Conservation (phyloP, 2,113 vertebrate species). For the Tursiops truncatus region DNA sequence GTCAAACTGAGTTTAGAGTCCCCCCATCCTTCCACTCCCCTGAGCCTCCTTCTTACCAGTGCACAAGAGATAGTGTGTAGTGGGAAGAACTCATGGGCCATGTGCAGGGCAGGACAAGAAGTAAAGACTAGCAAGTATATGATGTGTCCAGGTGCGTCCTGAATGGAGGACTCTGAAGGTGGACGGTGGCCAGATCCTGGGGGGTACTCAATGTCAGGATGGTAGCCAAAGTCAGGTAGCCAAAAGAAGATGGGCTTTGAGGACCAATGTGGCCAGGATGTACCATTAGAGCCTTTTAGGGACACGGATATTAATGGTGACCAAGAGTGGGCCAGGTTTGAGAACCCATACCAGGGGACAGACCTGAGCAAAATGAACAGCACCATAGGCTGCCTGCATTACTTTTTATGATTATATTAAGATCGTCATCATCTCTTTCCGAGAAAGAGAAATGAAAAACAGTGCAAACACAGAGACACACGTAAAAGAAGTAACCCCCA, state of each 20-base stretch:
- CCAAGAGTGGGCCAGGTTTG: not conserved
- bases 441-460: not conserved
- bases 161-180: too few relatives aligned
- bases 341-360: not conserved
- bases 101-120: not conserved
- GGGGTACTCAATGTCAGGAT: not conserved
- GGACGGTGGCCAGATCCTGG: rapidly evolving
- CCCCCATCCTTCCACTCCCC: not conserved
- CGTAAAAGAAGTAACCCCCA: not conserved
- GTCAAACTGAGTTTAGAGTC: not conserved
- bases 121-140: not conserved
- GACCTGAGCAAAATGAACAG: not conserved
- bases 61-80: not conserved
- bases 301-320: not conserved
- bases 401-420: not conserved
- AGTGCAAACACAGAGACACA: not conserved
- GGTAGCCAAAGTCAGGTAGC: not conserved
- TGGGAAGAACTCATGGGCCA: not conserved
- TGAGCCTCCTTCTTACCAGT: too few relatives aligned
- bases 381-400: rapidly evolving
- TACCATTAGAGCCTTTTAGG: not conserved
- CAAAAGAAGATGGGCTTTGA: not conserved
- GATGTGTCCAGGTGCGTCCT: too few relatives aligned
- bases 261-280: too few relatives aligned
- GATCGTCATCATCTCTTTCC: not conserved